Evolutionary conservation across 2,113 vertebrate genomes (phyloP), one percentile per base, ranked within the genome.

Genomic region (Ceyx margarethae): DNA sequence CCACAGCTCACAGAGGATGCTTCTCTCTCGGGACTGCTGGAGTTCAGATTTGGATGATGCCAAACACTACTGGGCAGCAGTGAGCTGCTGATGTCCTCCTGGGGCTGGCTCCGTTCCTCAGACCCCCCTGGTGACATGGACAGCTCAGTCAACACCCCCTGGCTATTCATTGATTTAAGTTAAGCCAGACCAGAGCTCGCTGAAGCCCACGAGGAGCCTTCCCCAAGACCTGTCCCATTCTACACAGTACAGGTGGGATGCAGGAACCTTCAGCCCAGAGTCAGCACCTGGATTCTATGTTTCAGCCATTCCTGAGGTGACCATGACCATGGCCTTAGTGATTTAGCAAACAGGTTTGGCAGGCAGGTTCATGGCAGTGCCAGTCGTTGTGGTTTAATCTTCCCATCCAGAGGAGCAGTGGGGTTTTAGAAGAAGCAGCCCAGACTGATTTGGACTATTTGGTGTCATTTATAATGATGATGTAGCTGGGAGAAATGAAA

Each of bases 381-480:
- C 21, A 53, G 78, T 64, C 56, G 3, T 25, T 73, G 74, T 16
- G 56, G 40, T 68, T 76, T 90, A 56, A 91, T 95, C 58, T 60
- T 35, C 50, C 92, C 31, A 5, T 85, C 62, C 91, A 56, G 54
- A 28, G 69, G 71, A 89, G 29, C 56, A 50, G 48, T 31, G 60
- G 69, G 69, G 69, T 17, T 77, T 84, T 84, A 75, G 72, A 85
- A 73, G 78, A 77, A 62, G 81, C 88, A 77, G 56, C 85, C 90
- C 78, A 25, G 40, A 19, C 72, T 86, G 75, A 40, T 88, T 67
- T 89, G 90, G 89, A 40, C 35, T 81, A 4, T 83, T 81, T 86
- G 75, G n/a, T 68, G 5, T 78, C 5, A 85, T 88, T 94, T 88
- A 48, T 83, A 88, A 64, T 14, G 15, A 37, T 79, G 72, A 17